Percentiles rank a stretch among this genome's conserved stretches.
Conservation (phyloP, 2,888 invertebrate genomes). For the Himalopsyche kuldschensis region DNA sequence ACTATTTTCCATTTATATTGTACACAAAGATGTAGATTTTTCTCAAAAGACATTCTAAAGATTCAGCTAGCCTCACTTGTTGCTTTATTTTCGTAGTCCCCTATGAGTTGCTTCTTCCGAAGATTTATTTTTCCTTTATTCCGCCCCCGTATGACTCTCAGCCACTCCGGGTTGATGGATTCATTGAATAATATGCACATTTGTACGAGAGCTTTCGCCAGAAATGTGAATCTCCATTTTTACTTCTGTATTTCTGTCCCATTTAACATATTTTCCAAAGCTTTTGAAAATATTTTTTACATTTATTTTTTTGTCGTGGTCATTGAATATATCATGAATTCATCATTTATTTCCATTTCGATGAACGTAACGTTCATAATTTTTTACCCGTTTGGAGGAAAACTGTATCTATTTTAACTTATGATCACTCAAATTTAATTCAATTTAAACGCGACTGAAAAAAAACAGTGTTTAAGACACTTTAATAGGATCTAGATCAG, state of each 20-base stretch:
- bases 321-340: too few relatives aligned
- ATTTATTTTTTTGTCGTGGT: neutral
- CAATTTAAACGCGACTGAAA: too few relatives aligned
- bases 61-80: conserved; percentile 2
- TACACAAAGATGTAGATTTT: neutral
- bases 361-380: too few relatives aligned
- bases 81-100: neutral
- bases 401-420: too few relatives aligned
- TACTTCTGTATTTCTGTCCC: neutral
- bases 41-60: neutral
- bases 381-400: too few relatives aligned
- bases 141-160: neutral
- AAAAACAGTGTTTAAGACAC: too few relatives aligned
- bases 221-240: neutral
- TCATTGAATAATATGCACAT: conserved; percentile 22
- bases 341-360: too few relatives aligned
- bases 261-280: neutral
- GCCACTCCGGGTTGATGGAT: neutral
- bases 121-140: neutral
- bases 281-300: neutral
- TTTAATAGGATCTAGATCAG: too few relatives aligned
- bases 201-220: neutral
- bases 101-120: neutral
- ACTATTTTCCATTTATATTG: neutral
- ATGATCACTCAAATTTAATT: too few relatives aligned